A percentile compares a stretch with the other conserved stretches of the same genome.
Conservation (phyloP, 2,113 vertebrate genomes). For the Chaetodon auriga region DNA sequence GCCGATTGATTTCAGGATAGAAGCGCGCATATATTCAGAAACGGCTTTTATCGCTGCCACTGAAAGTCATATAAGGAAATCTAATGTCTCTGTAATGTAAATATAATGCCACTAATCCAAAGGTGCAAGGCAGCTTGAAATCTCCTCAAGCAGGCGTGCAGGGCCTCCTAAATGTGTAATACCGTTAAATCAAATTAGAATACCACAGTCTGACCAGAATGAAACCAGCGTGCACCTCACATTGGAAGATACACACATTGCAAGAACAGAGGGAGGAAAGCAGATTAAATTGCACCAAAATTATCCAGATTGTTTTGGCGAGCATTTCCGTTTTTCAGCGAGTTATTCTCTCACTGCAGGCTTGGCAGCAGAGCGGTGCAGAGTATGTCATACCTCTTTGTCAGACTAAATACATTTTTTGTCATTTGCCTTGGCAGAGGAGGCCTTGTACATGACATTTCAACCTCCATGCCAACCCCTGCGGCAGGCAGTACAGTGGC, state of each 20-base stretch:
- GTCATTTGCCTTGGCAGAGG: slow-evolving; percentile 69
- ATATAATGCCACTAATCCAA: slow-evolving; percentile 72
- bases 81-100: slow-evolving; percentile 72
- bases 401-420: slow-evolving; percentile 72
- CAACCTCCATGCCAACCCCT: slow-evolving; percentile 56
- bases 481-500: slow-evolving; percentile 23
- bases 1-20: slow-evolving; percentile 71
- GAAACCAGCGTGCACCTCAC: slow-evolving; percentile 47
- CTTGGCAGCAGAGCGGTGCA: slow-evolving; percentile 51
- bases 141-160: slow-evolving; percentile 69
- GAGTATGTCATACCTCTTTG: slow-evolving; percentile 54
- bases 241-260: slow-evolving; percentile 54
- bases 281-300: slow-evolving; percentile 70
- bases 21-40: slow-evolving; percentile 52
- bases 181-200: slow-evolving; percentile 78
- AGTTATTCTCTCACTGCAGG: slow-evolving; percentile 51
- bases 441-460: slow-evolving; percentile 58
- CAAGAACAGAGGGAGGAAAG: slow-evolving; percentile 47
- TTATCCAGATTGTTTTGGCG: slow-evolving; percentile 63
- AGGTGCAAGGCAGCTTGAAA: slow-evolving; percentile 67
- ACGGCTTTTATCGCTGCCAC: slow-evolving; percentile 61
- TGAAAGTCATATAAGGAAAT: slow-evolving; percentile 63
- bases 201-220: slow-evolving; percentile 59
- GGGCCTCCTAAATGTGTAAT: slow-evolving; percentile 72
- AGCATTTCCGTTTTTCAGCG: slow-evolving; percentile 55